A percentile compares a stretch with the other conserved stretches of the same genome.
Evolutionary conservation across 2,797 vertebrate genomes (phyloP).

Genomic region (Acanthurus lineatus): DNA sequence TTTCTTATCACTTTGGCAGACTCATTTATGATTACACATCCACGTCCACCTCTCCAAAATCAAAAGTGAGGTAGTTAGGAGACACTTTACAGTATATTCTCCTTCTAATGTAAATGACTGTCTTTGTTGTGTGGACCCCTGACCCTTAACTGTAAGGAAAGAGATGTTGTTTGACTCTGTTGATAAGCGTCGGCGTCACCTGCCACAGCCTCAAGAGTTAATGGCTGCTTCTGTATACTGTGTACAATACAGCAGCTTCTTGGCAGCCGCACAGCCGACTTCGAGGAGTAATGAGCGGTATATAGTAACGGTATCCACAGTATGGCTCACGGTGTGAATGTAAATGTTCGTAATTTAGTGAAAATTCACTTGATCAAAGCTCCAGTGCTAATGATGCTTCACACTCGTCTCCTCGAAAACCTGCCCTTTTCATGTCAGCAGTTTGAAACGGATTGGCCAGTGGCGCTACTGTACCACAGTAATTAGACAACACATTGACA

Average conservation of each 20-base stretch:
- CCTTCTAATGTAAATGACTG: conserved; percentile 38
- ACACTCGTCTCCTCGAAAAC: conserved; percentile 57
- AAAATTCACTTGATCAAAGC: conserved; percentile 76
- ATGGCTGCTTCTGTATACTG: conserved; percentile 29
- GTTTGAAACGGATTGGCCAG: conserved; percentile 65
- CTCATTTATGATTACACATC: conserved; percentile 50
- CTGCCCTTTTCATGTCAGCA: conserved; percentile 68
- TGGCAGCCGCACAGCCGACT: conserved; percentile 39
- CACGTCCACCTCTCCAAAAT: conserved; percentile 36
- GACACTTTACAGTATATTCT: conserved; percentile 16
- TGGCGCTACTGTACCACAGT: conserved; percentile 49
- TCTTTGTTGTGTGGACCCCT: conserved; percentile 30
- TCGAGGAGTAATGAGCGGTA: conserved; percentile 71
- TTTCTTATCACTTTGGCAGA: conserved; percentile 33
- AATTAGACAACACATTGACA: conserved; percentile 77
- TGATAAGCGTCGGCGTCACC: conserved; percentile 36
- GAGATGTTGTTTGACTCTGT: conserved; percentile 34
- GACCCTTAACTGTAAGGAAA: conserved; percentile 11
- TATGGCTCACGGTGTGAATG: conserved; percentile 52
- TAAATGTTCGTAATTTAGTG: conserved; percentile 74
- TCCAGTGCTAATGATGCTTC: conserved; percentile 69
- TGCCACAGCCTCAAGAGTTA: conserved; percentile 36
- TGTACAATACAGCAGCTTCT: conserved; percentile 43
- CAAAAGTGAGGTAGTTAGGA: conserved; percentile 39
- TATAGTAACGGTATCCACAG: conserved; percentile 36